Conservation (phyloP, 2,113 vertebrate species). For the Chrysemys picta region DNA sequence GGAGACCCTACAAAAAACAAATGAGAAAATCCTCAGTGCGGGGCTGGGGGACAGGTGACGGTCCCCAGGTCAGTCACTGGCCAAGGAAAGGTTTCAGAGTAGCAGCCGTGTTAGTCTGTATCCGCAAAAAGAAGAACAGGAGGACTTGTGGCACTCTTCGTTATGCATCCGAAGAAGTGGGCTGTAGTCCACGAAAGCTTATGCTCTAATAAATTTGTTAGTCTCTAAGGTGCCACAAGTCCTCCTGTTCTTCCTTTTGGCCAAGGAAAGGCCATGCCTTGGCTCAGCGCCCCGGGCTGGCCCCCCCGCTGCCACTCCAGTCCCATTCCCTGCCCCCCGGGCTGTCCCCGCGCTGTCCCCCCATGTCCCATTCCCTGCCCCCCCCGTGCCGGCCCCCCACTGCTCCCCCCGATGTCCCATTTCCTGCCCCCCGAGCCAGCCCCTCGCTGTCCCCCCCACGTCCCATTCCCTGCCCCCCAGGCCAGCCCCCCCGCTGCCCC, state of each 20-base stretch:
- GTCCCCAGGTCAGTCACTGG: background rate
- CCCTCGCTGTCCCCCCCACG: background rate
- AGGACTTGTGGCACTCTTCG: too few relatives aligned
- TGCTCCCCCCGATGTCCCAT: background rate
- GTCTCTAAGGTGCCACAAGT: too few relatives aligned
- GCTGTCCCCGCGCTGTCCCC: too few relatives aligned
- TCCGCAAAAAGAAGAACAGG: too few relatives aligned
- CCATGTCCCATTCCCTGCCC: background rate
- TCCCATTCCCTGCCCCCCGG: background rate
- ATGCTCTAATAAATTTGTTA: too few relatives aligned
- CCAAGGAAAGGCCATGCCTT: background rate
- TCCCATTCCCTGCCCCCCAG: background rate
- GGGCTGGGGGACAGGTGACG: background rate
- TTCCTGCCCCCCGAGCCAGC: background rate
- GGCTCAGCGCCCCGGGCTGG: background rate
- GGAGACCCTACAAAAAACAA: constrained; percentile 68
- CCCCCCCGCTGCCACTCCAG: too few relatives aligned
- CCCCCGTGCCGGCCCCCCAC: background rate
- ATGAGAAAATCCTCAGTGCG: background rate
- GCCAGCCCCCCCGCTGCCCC: too few relatives aligned
- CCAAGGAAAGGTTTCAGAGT: too few relatives aligned
- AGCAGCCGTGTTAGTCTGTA: too few relatives aligned
- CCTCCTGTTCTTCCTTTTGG: too few relatives aligned
- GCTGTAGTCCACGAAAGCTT: too few relatives aligned
- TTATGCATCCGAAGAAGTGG: too few relatives aligned